Conservation (phyloP, 2,888 invertebrate genomes). For the Pandemis corylana region DNA sequence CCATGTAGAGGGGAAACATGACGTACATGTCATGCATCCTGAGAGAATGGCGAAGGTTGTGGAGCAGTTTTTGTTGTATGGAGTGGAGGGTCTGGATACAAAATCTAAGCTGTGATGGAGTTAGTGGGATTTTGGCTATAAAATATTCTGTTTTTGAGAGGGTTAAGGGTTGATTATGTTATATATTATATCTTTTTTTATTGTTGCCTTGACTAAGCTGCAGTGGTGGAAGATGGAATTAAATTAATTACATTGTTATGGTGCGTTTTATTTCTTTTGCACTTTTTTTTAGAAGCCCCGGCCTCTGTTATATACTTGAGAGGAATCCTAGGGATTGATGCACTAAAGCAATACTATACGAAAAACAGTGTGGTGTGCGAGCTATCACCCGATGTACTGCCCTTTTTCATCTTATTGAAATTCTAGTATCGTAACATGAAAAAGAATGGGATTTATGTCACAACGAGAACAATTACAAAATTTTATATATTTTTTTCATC, state of each 20-base stretch:
- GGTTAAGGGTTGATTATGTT: not conserved
- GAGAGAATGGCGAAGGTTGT: conserved; percentile 76
- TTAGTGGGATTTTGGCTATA: not conserved
- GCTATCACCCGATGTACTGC: no score
- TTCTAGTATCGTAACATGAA: no score
- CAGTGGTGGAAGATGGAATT: not conserved
- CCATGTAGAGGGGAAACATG: conserved; percentile 82
- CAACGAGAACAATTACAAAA: not conserved
- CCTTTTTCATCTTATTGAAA: no score
- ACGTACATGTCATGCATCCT: conserved; percentile 85
- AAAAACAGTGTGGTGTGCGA: no score
- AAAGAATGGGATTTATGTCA: not conserved
- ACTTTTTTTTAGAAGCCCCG: not conserved
- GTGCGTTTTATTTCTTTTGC: not conserved
- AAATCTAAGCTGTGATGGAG: conserved; percentile 62
- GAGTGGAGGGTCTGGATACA: conserved; percentile 57
- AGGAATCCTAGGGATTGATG: not conserved
- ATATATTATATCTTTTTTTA: not conserved
- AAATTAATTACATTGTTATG: not conserved
- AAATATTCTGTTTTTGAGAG: not conserved
- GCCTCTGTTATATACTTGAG: not conserved
- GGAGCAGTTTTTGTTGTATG: conserved; percentile 66
- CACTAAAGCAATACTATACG: no score
- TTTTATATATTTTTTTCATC: no score
- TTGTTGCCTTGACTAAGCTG: not conserved